phyloP scores from a whole-genome alignment of 2,113 vertebrate genomes.

The Hippotragus niger region DNA sequence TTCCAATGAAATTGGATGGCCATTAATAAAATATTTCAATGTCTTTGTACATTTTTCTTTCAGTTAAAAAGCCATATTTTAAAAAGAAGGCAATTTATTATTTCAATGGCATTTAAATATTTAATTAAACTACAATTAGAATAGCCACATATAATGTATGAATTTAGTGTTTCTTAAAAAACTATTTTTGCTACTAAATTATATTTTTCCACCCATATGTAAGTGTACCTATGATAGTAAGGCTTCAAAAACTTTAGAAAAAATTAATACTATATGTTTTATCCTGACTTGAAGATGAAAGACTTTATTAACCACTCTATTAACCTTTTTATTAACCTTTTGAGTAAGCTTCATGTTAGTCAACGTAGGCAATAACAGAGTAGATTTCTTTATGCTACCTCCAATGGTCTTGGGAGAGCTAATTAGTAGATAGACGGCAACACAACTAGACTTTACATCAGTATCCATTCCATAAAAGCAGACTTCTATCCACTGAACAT shows the following conservation, averaged over 20 bases:
- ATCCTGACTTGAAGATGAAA: conserved; percentile 42
- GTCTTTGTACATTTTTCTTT: conserved; percentile 75
- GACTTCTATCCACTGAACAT: background rate
- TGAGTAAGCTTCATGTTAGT: conserved; percentile 41
- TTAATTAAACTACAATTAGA: conserved; percentile 68
- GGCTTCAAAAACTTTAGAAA: conserved; percentile 18
- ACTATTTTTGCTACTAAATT: conserved; percentile 14
- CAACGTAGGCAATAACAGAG: background rate
- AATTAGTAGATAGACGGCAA: background rate
- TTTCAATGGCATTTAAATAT: conserved; percentile 77
- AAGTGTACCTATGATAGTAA: conserved; percentile 9
- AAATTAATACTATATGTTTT: background rate
- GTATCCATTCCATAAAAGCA: background rate
- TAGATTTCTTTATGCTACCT: background rate
- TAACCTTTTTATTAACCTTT: conserved; percentile 53
- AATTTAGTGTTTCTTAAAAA: conserved; percentile 29
- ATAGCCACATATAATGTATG: background rate
- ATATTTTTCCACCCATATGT: background rate
- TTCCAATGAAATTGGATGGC: conserved; percentile 71
- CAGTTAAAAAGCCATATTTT: conserved; percentile 75
- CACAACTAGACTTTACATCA: background rate
- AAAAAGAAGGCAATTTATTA: conserved; percentile 76
- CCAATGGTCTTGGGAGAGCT: conserved; percentile 34
- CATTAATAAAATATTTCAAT: conserved; percentile 73
- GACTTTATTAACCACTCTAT: conserved; percentile 26